A percentile compares a stretch with the other conserved stretches of the same genome.
Conservation (phyloP, 2,888 invertebrate genomes). For the Stenoptilia bipunctidactyla region DNA sequence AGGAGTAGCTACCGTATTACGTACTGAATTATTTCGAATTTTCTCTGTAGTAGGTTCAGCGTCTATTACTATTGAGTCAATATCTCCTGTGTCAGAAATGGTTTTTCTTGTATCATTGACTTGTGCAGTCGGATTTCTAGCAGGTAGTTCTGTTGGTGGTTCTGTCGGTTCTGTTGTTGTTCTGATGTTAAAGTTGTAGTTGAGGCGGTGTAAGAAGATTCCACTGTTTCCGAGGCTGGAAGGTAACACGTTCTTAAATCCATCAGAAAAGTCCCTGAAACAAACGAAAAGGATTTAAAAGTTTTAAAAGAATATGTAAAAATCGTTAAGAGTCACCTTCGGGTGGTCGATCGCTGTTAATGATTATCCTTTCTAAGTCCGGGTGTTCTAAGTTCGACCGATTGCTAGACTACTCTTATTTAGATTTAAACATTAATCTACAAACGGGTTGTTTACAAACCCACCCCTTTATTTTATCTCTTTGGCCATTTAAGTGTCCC, state of each 20-base stretch:
- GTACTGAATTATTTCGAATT: conserved; percentile 14
- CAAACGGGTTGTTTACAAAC: no score
- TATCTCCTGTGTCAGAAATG: conserved; percentile 23
- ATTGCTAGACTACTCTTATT: no score
- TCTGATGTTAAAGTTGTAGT: conserved; percentile 8
- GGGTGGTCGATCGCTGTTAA: no score
- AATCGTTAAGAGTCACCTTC: no score
- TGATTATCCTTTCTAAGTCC: no score
- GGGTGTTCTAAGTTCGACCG: no score
- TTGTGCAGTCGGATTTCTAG: conserved; percentile 12
- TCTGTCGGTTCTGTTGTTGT: conserved; percentile 13
- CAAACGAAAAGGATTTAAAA: no score
- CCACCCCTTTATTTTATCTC: no score
- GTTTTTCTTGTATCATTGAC: conserved; percentile 5
- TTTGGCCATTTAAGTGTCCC: no score
- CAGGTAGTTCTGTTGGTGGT: conserved; percentile 11
- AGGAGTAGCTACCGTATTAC: conserved; percentile 24
- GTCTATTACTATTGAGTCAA: conserved; percentile 39
- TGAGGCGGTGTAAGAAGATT: background rate
- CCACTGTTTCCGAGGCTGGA: background rate
- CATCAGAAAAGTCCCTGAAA: background rate
- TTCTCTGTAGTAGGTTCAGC: conserved; percentile 21
- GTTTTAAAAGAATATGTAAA: no score
- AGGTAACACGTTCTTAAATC: background rate
- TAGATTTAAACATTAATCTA: no score